These are phyloP conservation scores for Temnothorax nylanderi DNA, from an alignment of 1,140 invertebrate genomes.

Conservation along the genomic window DNA sequence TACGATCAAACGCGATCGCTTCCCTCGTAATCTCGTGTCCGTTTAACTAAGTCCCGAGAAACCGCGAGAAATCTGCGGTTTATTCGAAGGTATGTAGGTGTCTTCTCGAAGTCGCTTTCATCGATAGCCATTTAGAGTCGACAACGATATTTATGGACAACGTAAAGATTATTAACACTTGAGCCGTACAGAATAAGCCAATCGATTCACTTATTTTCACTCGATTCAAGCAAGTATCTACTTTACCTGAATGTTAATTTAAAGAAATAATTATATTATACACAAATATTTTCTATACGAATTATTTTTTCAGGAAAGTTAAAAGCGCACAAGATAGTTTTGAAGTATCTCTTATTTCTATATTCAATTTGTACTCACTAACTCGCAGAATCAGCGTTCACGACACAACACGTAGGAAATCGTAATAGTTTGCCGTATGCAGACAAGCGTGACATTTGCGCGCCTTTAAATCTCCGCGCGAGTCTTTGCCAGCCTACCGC, in stretches of 20 bases:
- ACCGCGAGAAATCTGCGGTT: constrained; percentile 15
- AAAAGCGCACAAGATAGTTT: neutral
- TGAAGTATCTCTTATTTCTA: neutral
- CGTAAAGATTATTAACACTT: neutral
- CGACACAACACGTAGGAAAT: neutral
- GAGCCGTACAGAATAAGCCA: neutral
- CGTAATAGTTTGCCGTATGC: neutral
- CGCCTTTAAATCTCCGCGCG: constrained; percentile 17
- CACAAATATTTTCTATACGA: neutral
- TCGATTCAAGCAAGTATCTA: neutral
- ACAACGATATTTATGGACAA: neutral
- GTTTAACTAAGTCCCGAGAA: neutral
- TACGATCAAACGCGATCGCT: constrained; percentile 18
- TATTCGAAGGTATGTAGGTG: neutral
- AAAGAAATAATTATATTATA: neutral
- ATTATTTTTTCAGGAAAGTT: neutral
- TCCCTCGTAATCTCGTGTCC: constrained; percentile 23
- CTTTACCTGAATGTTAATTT: neutral
- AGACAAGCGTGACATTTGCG: neutral
- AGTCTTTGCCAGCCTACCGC: neutral
- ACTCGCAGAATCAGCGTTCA: neutral
- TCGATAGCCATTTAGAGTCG: neutral
- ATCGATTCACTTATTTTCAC: neutral
- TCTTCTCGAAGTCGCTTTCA: constrained; percentile 5
- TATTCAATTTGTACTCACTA: neutral